phyloP scores from a whole-genome alignment of 2,113 vertebrate genomes.

The Seriola quinqueradiata region DNA sequence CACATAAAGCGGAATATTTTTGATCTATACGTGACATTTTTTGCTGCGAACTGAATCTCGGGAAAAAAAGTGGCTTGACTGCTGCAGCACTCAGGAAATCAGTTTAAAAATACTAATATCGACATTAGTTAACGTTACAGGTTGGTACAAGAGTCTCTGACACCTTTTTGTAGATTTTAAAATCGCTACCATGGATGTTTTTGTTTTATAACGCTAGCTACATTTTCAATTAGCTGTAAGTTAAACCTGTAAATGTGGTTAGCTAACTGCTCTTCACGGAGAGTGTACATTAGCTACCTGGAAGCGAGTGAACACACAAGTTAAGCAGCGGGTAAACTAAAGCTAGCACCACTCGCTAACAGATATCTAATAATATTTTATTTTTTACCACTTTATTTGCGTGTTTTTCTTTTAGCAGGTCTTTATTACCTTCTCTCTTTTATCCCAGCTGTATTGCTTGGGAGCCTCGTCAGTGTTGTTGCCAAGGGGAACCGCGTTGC shows the following conservation, averaged over 20 bases:
- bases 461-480: conserved; percentile 82
- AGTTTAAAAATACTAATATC: not conserved
- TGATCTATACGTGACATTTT: too few species aligned
- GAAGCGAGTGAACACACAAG: not conserved
- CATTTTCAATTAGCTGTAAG: not conserved
- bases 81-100: not conserved
- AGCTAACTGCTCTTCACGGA: not conserved
- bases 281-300: not conserved
- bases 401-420: not conserved
- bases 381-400: not conserved
- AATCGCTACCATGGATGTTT: not conserved
- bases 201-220: not conserved
- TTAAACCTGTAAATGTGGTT: not conserved
- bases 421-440: conserved; percentile 84
- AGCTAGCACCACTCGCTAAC: not conserved
- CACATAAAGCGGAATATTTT: not conserved
- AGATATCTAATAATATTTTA: too few species aligned
- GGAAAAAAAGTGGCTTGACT: fast-evolving
- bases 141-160: not conserved
- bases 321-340: not conserved
- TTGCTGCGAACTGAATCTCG: not conserved
- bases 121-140: not conserved
- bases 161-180: too few species aligned
- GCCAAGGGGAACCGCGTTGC: conserved; percentile 79
- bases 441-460: conserved; percentile 90